Conservation (phyloP, 2,888 invertebrate genomes). For the Fabriciana adippe region DNA sequence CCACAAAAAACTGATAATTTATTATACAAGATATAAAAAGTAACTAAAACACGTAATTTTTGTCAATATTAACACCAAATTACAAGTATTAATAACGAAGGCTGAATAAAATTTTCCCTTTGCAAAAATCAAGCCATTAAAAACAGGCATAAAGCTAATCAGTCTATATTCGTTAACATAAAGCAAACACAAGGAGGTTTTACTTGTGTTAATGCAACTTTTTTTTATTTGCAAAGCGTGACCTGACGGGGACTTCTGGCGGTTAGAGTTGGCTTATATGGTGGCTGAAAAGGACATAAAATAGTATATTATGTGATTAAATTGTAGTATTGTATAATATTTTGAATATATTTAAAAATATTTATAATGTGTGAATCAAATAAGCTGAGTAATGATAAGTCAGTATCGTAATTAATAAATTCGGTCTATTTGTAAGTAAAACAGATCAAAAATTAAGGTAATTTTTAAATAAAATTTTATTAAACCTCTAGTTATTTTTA, state of each 20-base stretch:
- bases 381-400: not conserved
- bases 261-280: slow-evolving; percentile 48
- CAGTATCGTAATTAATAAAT: no score
- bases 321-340: not conserved
- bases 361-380: not conserved
- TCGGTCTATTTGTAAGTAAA: no score
- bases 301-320: no score
- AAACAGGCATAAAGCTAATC: slow-evolving; percentile 42
- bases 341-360: not conserved
- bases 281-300: not conserved
- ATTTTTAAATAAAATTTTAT: no score
- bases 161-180: slow-evolving; percentile 43
- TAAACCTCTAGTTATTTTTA: no score
- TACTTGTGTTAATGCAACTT: slow-evolving; percentile 52
- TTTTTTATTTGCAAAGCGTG: slow-evolving; percentile 57
- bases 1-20: no score
- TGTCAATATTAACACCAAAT: not conserved
- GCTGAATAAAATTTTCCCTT: slow-evolving; percentile 1
- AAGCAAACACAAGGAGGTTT: slow-evolving; percentile 46
- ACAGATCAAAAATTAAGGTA: no score
- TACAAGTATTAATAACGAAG: not conserved
- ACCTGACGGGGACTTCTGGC: slow-evolving; percentile 57
- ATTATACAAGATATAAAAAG: no score
- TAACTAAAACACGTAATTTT: not conserved
- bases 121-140: slow-evolving; percentile 42